Evolutionary conservation across 2,888 invertebrate genomes (phyloP), one percentile per base, ranked within the genome.

Genomic region (Napeogenes inachia): DNA sequence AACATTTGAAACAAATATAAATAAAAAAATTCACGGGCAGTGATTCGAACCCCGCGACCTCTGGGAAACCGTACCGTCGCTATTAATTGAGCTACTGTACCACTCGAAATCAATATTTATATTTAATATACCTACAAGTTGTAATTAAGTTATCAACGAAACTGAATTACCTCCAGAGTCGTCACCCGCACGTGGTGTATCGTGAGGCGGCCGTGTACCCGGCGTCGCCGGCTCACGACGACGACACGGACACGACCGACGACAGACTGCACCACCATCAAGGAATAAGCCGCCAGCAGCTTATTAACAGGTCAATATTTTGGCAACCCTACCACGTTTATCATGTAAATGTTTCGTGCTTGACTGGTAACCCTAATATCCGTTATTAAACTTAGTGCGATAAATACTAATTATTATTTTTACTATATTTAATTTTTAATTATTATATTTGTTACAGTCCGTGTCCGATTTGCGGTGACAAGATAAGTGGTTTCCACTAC

Each of bases 401-500:
- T 21, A 21, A 21, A 21, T 21, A 21, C 21, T 21, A 21, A 21
- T 21, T 21, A 21, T 21, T 21, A 21, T 21, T 21, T 21, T 21
- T 21, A 21, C 21, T 21, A 21, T 21, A 21, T 21, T 21, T 21
- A 21, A 21, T 3, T 13, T 3, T 3, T 6, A 13, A 38, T 56
- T 47, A 55, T n/a, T 42, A 46, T 59, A n/a, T 55, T 54, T 66
- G 63, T 76, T 81, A 5, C 82, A 97, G 97, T 72, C 98, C 98
- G 0, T 98, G 98, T 78, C 98, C 98, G 13, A 97, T 98, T 61
- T 98, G 98, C 83, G 97, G 97, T 3, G 98, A 98, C 86, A 97
- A 97, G 82, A 98, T 98, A 80, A 97, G 97, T 72, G 98, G 99
- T 38, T 99, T 98, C 89, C 99, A 99, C 86, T 99, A 99, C 85